phyloP scores from a whole-genome alignment of 1,140 invertebrate genomes.

The Frieseomelitta varia region DNA sequence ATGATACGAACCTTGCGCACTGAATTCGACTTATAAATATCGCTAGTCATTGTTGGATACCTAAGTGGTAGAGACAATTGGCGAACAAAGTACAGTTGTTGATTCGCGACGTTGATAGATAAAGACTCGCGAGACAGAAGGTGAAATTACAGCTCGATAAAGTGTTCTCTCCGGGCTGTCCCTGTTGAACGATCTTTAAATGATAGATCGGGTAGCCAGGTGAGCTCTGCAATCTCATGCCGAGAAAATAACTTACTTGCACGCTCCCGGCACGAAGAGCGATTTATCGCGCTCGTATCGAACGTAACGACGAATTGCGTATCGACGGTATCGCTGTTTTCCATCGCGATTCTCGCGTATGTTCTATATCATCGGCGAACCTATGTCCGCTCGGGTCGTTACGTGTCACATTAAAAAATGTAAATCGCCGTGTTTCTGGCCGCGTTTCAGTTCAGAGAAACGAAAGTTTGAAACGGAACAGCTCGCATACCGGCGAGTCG shows the following conservation, averaged over 20 bases:
- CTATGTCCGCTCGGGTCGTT: not conserved
- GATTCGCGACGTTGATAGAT: not conserved
- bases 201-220: not conserved
- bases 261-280: not conserved
- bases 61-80: not conserved
- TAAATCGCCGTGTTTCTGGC: not conserved
- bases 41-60: not conserved
- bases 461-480: not conserved
- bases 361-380: not conserved
- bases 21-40: not conserved
- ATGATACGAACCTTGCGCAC: no score
- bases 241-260: slow-evolving; percentile 48
- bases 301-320: not conserved
- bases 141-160: not conserved
- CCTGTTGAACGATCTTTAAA: not conserved
- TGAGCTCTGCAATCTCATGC: not conserved
- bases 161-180: not conserved
- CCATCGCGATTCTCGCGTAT: not conserved
- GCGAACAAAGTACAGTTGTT: not conserved
- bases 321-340: slow-evolving; percentile 8
- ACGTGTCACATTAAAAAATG: not conserved
- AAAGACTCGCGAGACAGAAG: not conserved
- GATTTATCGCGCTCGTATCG: not conserved
- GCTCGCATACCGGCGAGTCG: not conserved
- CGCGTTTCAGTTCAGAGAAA: no score